phyloP scores from a whole-genome alignment of 2,797 vertebrate species.

The Alosa sapidissima region DNA sequence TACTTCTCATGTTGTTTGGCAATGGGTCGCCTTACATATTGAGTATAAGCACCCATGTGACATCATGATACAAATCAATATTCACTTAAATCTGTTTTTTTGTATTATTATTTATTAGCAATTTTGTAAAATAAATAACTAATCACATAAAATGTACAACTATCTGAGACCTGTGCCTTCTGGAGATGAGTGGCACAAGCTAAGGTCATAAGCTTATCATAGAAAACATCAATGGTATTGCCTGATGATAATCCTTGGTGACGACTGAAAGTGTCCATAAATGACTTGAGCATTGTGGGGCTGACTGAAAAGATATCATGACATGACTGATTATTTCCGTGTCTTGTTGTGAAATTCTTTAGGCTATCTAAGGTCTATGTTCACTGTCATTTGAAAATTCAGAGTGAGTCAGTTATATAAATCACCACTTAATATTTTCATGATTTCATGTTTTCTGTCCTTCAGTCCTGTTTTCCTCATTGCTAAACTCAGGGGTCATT shows the following conservation, averaged over 20 bases:
- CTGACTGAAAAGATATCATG: not conserved
- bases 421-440: not conserved
- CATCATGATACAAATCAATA: not conserved
- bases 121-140: too few species aligned
- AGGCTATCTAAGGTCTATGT: not conserved
- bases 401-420: slow-evolving; percentile 5
- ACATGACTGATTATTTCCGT: not conserved
- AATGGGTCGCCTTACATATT: too few species aligned
- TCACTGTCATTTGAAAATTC: not conserved
- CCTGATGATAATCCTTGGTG: not conserved
- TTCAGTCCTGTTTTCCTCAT: not conserved
- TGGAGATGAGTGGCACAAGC: not conserved
- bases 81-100: not conserved
- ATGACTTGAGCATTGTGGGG: not conserved
- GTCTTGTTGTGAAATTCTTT: not conserved
- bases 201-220: not conserved
- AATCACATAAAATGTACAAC: not conserved
- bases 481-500: not conserved
- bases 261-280: not conserved
- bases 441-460: not conserved
- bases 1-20: too few species aligned
- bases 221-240: not conserved
- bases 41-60: not conserved
- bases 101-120: too few species aligned
- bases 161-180: not conserved